Evolutionary conservation across 2,888 invertebrate species (phyloP).

Genomic region (Schizaphis graminum): DNA sequence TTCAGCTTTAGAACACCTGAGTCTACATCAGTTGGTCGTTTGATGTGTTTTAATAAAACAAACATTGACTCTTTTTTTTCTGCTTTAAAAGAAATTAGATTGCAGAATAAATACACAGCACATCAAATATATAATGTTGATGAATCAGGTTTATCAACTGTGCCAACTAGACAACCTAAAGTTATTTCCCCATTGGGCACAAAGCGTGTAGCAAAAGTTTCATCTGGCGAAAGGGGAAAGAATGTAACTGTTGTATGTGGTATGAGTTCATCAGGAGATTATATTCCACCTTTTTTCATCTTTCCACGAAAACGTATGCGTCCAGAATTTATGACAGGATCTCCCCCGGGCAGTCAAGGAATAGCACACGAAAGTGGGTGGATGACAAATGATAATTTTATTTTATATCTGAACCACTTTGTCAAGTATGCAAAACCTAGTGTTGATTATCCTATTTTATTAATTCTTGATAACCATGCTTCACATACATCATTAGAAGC

Average conservation of each 20-base stretch:
- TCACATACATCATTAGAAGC: slow-evolving; percentile 36
- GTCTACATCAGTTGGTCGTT: slow-evolving; percentile 39
- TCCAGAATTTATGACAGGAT: slow-evolving; percentile 50
- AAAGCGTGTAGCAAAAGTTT: slow-evolving; percentile 66
- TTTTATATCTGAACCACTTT: slow-evolving; percentile 48
- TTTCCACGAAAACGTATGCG: not conserved
- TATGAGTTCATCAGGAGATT: slow-evolving; percentile 64
- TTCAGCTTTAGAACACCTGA: slow-evolving; percentile 50
- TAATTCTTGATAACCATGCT: slow-evolving; percentile 39
- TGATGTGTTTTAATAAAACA: not conserved
- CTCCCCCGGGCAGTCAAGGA: slow-evolving; percentile 58
- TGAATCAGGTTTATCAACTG: no score
- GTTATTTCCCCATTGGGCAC: slow-evolving; percentile 63
- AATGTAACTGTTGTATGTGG: slow-evolving; percentile 64
- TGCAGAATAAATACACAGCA: not conserved
- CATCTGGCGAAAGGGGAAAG: slow-evolving; percentile 66
- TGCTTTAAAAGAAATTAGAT: slow-evolving; percentile 14
- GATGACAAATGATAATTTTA: slow-evolving; percentile 57
- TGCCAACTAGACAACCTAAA: slow-evolving; percentile 35
- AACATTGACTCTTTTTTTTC: slow-evolving; percentile 29
- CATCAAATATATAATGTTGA: no score
- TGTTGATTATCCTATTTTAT: not conserved
- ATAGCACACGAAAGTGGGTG: slow-evolving; percentile 66
- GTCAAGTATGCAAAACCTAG: not conserved
- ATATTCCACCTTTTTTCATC: slow-evolving; percentile 63